A percentile compares a stretch with the other conserved stretches of the same genome.
phyloP scores from a whole-genome alignment of 2,888 invertebrate species.

The Hydrotaea diabolus region DNA sequence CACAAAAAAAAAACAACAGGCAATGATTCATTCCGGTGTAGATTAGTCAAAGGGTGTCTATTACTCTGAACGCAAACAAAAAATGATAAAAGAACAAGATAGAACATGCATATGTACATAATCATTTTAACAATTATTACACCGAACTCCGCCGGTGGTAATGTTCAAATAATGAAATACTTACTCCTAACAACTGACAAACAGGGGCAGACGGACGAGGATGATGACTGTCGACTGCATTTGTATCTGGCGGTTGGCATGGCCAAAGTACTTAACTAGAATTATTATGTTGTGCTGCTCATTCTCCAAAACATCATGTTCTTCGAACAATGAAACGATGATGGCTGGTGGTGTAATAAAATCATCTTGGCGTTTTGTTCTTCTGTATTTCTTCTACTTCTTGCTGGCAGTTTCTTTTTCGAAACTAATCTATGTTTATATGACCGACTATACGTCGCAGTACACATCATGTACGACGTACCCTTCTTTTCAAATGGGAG shows the following conservation, averaged over 20 bases:
- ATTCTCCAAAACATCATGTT: constrained; percentile 21
- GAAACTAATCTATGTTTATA: constrained; percentile 9
- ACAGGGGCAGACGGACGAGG: background rate
- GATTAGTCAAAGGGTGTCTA: constrained; percentile 48
- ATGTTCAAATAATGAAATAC: constrained; percentile 36
- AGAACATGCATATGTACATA: constrained; percentile 19
- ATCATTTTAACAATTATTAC: constrained; percentile 30
- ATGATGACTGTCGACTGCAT: background rate
- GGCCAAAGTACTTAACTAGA: constrained; percentile 28
- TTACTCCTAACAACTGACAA: background rate
- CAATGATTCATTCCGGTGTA: constrained; percentile 31
- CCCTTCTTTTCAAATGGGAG: constrained; percentile 33
- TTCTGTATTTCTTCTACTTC: background rate
- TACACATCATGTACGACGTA: background rate
- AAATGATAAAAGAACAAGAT: background rate
- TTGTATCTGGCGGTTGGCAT: background rate
- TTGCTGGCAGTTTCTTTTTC: constrained; percentile 3
- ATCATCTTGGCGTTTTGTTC: constrained; percentile 41
- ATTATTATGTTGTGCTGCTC: constrained; percentile 40
- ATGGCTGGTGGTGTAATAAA: constrained; percentile 53
- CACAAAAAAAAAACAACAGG: background rate
- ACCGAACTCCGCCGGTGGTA: background rate
- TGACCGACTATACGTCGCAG: too few relatives aligned
- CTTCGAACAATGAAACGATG: constrained; percentile 54
- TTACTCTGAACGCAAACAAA: constrained; percentile 42